Evolutionary conservation across 2,888 invertebrate genomes (phyloP).

Genomic region (Polyommatus iphigenia): DNA sequence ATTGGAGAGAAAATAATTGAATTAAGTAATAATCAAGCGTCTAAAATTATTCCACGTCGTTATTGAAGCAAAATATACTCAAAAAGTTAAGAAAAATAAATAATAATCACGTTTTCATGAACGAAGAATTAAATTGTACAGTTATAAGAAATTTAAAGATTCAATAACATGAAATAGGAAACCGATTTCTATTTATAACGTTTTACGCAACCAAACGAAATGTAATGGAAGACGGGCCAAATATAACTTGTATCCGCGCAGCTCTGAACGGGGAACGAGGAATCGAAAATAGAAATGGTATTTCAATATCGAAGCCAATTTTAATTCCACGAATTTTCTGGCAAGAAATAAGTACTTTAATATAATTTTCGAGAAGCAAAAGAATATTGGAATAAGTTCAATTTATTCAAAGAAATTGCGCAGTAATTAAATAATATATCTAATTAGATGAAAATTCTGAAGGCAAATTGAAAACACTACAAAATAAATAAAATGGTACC

Average conservation of each 20-base stretch:
- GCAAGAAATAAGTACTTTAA: too few relatives aligned
- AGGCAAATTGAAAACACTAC: background rate
- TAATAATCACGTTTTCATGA: too few relatives aligned
- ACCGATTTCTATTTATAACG: slow-evolving; percentile 20
- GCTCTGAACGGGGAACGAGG: slow-evolving; percentile 57
- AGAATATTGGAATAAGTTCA: background rate
- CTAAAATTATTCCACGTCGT: too few relatives aligned
- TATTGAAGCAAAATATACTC: too few relatives aligned
- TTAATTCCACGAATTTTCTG: background rate
- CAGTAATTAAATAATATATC: background rate
- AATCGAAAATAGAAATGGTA: slow-evolving; percentile 43
- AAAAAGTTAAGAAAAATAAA: too few relatives aligned
- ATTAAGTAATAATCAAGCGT: too few relatives aligned
- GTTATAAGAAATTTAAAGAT: background rate
- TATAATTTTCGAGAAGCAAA: too few relatives aligned
- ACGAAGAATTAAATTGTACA: too few relatives aligned
- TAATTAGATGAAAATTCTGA: background rate
- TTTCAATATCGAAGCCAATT: slow-evolving; percentile 14
- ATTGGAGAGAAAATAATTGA: too few relatives aligned
- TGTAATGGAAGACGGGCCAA: slow-evolving; percentile 7
- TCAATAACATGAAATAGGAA: background rate
- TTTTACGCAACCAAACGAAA: slow-evolving; percentile 12
- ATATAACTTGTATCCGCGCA: slow-evolving; percentile 36
- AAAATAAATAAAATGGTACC: background rate
- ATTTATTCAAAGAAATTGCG: background rate